Percentiles rank a stretch among this genome's conserved stretches.
These are phyloP conservation scores for Chelon labrosus DNA, from an alignment of 2,797 vertebrate genomes.

Conservation along the genomic window DNA sequence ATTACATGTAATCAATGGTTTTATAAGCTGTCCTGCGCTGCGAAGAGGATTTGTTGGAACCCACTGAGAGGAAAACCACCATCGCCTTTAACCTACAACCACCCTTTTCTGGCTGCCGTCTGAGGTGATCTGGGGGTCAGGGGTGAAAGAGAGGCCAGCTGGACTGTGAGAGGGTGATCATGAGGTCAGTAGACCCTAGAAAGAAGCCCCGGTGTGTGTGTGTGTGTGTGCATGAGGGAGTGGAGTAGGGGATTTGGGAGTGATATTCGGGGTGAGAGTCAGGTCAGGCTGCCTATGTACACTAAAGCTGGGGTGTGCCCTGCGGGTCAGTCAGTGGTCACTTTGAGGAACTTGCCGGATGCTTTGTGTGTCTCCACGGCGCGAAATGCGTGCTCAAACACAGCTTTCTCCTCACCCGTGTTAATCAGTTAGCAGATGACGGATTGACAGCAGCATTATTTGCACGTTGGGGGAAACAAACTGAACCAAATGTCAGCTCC, in stretches of 20 bases:
- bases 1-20: neutral
- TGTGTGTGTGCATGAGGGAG: slow-evolving; percentile 19
- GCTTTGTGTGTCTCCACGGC: slow-evolving; percentile 5
- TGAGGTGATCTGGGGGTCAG: slow-evolving; percentile 86
- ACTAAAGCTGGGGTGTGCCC: slow-evolving; percentile 40
- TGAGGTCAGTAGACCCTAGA: slow-evolving; percentile 75
- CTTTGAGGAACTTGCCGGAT: slow-evolving; percentile 37
- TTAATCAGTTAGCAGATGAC: slow-evolving; percentile 45
- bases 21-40: slow-evolving; percentile 10
- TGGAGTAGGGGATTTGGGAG: slow-evolving; percentile 35
- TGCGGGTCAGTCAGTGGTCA: slow-evolving; percentile 70
- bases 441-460: slow-evolving; percentile 50
- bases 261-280: slow-evolving; percentile 72
- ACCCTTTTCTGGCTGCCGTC: slow-evolving; percentile 53
- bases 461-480: slow-evolving; percentile 24
- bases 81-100: slow-evolving; percentile 53
- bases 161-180: slow-evolving; percentile 76
- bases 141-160: slow-evolving; percentile 88
- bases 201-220: slow-evolving; percentile 45
- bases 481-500: slow-evolving; percentile 43
- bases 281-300: slow-evolving; percentile 73
- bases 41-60: slow-evolving; percentile 38
- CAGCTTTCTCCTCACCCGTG: slow-evolving; percentile 8
- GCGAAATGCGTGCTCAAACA: slow-evolving; percentile 35
- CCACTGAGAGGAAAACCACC: slow-evolving; percentile 51